phyloP scores from a whole-genome alignment of 2,797 vertebrate species.

The Erethizon dorsatum region DNA sequence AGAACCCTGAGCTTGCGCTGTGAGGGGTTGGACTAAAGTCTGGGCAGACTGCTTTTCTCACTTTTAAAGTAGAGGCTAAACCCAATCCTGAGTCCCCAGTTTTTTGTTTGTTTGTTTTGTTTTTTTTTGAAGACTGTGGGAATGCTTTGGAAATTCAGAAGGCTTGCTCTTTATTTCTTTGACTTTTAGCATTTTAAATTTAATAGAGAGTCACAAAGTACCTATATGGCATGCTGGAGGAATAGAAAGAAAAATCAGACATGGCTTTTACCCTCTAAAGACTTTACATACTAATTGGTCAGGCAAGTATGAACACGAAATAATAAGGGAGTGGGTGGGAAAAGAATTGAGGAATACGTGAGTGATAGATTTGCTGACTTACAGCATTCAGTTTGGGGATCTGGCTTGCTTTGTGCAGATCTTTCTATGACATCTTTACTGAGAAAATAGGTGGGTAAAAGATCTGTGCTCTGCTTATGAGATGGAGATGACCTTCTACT shows the following conservation, averaged over 20 bases:
- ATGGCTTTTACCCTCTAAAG: background rate
- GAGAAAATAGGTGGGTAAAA: background rate
- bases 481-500: background rate
- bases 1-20: background rate
- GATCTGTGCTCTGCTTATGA: background rate
- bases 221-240: background rate
- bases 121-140: background rate
- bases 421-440: background rate
- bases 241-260: slow-evolving; percentile 24
- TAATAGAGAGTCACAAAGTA: slow-evolving; percentile 1
- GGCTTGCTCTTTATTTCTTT: background rate
- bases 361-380: background rate
- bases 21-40: slow-evolving; percentile 17
- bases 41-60: background rate
- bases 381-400: background rate
- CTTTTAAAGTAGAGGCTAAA: slow-evolving; percentile 20
- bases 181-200: slow-evolving; percentile 24
- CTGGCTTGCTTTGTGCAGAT: slow-evolving; percentile 21
- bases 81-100: background rate
- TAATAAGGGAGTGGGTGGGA: background rate
- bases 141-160: slow-evolving; percentile 35
- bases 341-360: background rate
- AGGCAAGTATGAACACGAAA: background rate
- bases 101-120: background rate
- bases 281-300: background rate